These are phyloP conservation scores for Tridacna gigas DNA, from an alignment of 2,888 invertebrate species.

Conservation along the genomic window DNA sequence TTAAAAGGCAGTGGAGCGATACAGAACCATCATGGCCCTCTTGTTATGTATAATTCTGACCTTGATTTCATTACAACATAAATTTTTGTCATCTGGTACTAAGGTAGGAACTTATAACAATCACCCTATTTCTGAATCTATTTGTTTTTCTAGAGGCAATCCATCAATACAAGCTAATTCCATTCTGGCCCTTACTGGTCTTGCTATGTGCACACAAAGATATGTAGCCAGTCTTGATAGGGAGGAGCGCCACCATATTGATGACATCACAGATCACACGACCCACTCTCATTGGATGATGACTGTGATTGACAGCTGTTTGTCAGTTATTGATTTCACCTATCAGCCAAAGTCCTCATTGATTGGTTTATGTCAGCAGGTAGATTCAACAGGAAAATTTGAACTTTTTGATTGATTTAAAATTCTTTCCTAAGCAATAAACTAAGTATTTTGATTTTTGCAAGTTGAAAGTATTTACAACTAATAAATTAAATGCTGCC, in stretches of 20 bases:
- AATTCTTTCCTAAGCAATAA: too few species aligned
- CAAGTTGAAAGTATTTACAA: too few species aligned
- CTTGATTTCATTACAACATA: too few species aligned
- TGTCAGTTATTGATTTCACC: constrained; percentile 77
- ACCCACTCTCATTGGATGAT: constrained; percentile 80
- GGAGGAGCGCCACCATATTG: constrained; percentile 61
- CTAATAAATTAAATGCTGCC: too few species aligned
- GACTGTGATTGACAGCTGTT: constrained; percentile 76
- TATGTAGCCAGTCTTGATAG: constrained; percentile 69
- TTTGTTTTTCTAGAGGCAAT: constrained; percentile 67
- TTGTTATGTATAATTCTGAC: too few species aligned
- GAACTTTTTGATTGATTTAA: too few species aligned
- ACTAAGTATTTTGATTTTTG: too few species aligned
- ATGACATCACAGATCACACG: constrained; percentile 72
- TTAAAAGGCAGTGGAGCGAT: not conserved
- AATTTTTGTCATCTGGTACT: too few species aligned
- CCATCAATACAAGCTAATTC: constrained; percentile 80
- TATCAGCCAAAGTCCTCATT: constrained; percentile 74
- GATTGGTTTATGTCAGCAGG: constrained; percentile 81
- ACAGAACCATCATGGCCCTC: not conserved
- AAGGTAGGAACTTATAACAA: too few species aligned
- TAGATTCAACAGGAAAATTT: constrained; percentile 35
- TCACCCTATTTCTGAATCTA: too few species aligned
- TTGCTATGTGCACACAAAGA: constrained; percentile 70
- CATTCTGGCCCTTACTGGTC: constrained; percentile 77